phyloP scores from a whole-genome alignment of 2,888 invertebrate genomes.

The Trypoxylon attenuatum region DNA sequence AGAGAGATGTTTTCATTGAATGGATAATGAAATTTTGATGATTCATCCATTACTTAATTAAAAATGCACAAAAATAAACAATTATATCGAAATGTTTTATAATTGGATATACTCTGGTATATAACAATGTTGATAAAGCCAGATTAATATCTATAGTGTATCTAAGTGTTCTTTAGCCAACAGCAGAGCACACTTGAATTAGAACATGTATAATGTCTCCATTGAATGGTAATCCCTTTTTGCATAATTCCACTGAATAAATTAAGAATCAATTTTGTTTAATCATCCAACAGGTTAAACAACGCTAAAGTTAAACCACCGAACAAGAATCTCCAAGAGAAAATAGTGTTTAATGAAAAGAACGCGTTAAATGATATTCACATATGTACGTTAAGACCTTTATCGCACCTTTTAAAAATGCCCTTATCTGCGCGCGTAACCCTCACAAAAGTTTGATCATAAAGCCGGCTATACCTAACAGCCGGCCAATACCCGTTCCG shows the following conservation, averaged over 20 bases:
- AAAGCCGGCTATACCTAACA: constrained; percentile 3
- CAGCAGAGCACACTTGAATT: constrained; percentile 7
- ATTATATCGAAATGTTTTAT: not conserved
- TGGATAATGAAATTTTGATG: not conserved
- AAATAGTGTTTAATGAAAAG: not conserved
- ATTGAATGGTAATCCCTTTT: constrained; percentile 64
- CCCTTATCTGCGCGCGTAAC: constrained; percentile 51
- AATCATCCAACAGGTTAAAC: constrained; percentile 43
- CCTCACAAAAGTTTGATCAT: constrained; percentile 30
- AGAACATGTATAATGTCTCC: constrained; percentile 34
- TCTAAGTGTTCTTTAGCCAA: not conserved
- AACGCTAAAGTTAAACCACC: not conserved
- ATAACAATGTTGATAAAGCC: not conserved
- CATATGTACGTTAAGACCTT: constrained; percentile 1
- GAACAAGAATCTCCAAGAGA: not conserved
- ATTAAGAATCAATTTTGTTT: constrained; percentile 59
- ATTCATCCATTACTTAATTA: not conserved
- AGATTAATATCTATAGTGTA: too few relatives aligned
- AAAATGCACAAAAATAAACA: not conserved
- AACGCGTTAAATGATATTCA: not conserved
- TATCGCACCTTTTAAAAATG: constrained; percentile 2
- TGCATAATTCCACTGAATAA: constrained; percentile 51
- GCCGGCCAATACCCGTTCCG: not conserved
- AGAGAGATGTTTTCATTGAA: too few relatives aligned
- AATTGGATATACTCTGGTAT: not conserved